Evolutionary conservation across 2,113 vertebrate genomes (phyloP).

Genomic region (Ceuthmochares aereus): DNA sequence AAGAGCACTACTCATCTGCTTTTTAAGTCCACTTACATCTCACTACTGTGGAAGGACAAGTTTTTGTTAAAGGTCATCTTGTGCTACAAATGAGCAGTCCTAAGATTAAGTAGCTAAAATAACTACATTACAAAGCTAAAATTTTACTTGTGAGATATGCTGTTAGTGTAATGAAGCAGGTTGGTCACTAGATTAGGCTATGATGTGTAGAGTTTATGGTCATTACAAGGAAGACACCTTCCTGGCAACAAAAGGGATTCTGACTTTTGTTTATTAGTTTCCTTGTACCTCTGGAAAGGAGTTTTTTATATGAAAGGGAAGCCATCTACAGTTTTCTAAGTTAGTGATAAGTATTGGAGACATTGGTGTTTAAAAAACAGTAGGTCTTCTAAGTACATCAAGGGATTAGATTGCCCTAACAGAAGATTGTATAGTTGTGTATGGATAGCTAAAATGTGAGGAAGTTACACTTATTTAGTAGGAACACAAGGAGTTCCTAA

Average conservation of each 20-base stretch:
- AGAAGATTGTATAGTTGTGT: neutral
- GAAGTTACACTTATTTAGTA: neutral
- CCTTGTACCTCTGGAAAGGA: neutral
- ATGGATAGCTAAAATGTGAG: neutral
- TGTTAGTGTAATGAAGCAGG: neutral
- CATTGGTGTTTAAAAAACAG: neutral
- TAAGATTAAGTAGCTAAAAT: neutral
- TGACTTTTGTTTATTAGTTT: neutral
- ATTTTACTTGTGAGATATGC: neutral
- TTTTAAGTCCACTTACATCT: slow-evolving; percentile 26
- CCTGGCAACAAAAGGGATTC: neutral
- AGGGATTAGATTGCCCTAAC: neutral
- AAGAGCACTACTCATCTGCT: neutral
- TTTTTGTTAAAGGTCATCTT: neutral
- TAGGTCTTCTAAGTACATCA: neutral
- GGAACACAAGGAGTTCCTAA: neutral
- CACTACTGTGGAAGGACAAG: neutral
- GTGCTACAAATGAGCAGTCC: neutral
- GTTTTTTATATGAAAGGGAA: neutral
- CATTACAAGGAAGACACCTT: neutral
- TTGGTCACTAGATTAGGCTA: neutral
- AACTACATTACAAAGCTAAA: neutral
- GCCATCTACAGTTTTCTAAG: neutral
- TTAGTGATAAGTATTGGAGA: neutral
- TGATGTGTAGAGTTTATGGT: neutral